Conservation (phyloP, 2,113 vertebrate species). For the Nothoprocta perdicaria region DNA sequence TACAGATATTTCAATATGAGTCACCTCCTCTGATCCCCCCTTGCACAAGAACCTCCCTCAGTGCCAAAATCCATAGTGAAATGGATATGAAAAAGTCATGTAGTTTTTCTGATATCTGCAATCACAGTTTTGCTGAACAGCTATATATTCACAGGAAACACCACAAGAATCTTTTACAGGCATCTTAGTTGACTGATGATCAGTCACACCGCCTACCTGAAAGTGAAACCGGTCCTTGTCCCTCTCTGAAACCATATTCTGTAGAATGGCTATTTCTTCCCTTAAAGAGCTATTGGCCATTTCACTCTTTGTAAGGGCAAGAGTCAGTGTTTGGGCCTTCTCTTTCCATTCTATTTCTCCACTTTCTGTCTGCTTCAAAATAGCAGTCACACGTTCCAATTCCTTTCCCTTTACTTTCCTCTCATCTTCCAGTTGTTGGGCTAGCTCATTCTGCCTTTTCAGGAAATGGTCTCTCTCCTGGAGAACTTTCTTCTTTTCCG, state of each 20-base stretch:
- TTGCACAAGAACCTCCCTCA: too few relatives aligned
- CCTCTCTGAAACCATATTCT: constrained; percentile 66
- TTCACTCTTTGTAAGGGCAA: constrained; percentile 67
- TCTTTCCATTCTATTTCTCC: constrained; percentile 74
- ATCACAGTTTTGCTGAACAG: neutral
- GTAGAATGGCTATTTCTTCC: constrained; percentile 58
- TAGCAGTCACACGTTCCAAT: constrained; percentile 28
- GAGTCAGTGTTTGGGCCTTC: constrained; percentile 59
- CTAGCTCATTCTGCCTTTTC: constrained; percentile 39
- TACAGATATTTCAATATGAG: too few relatives aligned
- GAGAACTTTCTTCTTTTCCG: neutral
- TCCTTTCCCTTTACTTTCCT: constrained; percentile 36
- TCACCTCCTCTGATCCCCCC: too few relatives aligned
- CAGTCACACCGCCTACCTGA: constrained; percentile 54
- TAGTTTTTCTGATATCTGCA: too few relatives aligned
- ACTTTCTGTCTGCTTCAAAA: constrained; percentile 72
- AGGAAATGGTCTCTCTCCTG: neutral
- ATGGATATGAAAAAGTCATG: too few relatives aligned
- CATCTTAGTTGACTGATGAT: fast-evolving
- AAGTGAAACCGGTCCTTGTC: constrained; percentile 61
- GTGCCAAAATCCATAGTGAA: too few relatives aligned
- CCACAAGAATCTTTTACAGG: fast-evolving
- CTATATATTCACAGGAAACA: neutral
- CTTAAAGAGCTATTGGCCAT: constrained; percentile 52
- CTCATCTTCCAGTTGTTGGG: constrained; percentile 4